These are phyloP conservation scores for Protosalanx chinensis DNA, from an alignment of 2,797 vertebrate genomes.

Conservation along the genomic window DNA sequence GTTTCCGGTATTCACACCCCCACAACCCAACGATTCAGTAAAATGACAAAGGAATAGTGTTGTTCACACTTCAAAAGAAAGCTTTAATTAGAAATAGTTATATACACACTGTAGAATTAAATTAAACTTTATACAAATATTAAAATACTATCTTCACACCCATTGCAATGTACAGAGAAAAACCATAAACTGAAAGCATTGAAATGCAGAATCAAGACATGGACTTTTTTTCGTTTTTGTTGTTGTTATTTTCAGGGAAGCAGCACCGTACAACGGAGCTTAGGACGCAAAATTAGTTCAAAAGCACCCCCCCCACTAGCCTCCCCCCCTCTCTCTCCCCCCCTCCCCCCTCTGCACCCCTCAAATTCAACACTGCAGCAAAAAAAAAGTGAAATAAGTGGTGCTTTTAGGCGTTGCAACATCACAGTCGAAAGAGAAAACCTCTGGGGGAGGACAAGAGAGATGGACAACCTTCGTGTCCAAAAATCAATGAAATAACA, in stretches of 20 bases:
- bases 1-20: not conserved
- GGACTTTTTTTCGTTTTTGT: conserved; percentile 29
- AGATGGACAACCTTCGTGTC: conserved; percentile 56
- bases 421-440: conserved; percentile 63
- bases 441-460: conserved; percentile 41
- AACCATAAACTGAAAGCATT: conserved; percentile 65
- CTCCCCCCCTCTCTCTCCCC: not conserved
- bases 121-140: conserved; percentile 99
- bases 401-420: conserved; percentile 54
- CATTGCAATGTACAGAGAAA: conserved; percentile 86
- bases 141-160: conserved; percentile 99
- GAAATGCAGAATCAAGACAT: conserved; percentile 62
- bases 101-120: conserved; percentile 99
- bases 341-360: conserved; percentile 33
- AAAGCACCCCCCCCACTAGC: not conserved
- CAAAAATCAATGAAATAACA: conserved; percentile 29
- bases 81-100: conserved; percentile 94
- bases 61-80: conserved; percentile 80
- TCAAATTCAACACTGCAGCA: conserved; percentile 46
- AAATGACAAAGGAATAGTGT: conserved; percentile 21
- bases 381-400: conserved; percentile 55
- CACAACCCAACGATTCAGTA: conserved; percentile 32
- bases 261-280: conserved; percentile 76
- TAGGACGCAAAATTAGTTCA: conserved; percentile 45
- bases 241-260: conserved; percentile 51